Evolutionary conservation across 2,888 invertebrate species (phyloP).

Genomic region (Hermaeophaga mercurialis): DNA sequence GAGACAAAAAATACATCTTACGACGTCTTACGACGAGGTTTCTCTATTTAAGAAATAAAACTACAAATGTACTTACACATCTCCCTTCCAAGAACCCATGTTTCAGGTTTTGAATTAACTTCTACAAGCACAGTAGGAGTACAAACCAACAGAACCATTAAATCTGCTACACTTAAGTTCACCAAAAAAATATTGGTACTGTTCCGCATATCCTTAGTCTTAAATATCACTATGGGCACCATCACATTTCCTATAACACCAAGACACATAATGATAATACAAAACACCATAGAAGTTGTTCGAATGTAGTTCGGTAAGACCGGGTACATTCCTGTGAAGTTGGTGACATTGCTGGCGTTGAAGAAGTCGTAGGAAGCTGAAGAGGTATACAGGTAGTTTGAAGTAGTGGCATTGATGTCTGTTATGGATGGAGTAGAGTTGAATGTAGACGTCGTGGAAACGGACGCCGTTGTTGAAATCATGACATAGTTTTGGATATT

Average conservation of each 20-base stretch:
- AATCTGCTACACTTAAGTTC: slow-evolving; percentile 90
- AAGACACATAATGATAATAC: slow-evolving; percentile 84
- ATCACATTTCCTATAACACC: slow-evolving; percentile 92
- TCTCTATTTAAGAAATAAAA: too few relatives aligned
- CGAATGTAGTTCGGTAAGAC: slow-evolving; percentile 83
- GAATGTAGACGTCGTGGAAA: slow-evolving; percentile 41
- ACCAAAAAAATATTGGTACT: slow-evolving; percentile 94
- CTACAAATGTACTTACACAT: slow-evolving; percentile 78
- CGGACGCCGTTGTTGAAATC: slow-evolving; percentile 52
- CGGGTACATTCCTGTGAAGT: slow-evolving; percentile 49
- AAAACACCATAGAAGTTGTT: slow-evolving; percentile 85
- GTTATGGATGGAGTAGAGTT: slow-evolving; percentile 41
- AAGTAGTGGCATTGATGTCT: slow-evolving; percentile 44
- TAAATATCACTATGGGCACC: slow-evolving; percentile 90
- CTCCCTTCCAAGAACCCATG: slow-evolving; percentile 90
- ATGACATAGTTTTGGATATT: slow-evolving; percentile 46
- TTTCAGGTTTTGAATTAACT: slow-evolving; percentile 87
- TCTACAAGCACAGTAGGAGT: slow-evolving; percentile 94
- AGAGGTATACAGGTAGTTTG: slow-evolving; percentile 48
- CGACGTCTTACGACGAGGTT: too few relatives aligned
- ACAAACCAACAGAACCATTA: slow-evolving; percentile 88
- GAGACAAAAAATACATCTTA: too few relatives aligned
- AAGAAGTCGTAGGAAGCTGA: slow-evolving; percentile 34
- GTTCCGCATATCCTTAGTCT: slow-evolving; percentile 92
- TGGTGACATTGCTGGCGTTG: slow-evolving; percentile 41